Evolutionary conservation across 2,888 invertebrate species (phyloP), one percentile per base, ranked within the genome.

Genomic region (Drosophila borborema): DNA sequence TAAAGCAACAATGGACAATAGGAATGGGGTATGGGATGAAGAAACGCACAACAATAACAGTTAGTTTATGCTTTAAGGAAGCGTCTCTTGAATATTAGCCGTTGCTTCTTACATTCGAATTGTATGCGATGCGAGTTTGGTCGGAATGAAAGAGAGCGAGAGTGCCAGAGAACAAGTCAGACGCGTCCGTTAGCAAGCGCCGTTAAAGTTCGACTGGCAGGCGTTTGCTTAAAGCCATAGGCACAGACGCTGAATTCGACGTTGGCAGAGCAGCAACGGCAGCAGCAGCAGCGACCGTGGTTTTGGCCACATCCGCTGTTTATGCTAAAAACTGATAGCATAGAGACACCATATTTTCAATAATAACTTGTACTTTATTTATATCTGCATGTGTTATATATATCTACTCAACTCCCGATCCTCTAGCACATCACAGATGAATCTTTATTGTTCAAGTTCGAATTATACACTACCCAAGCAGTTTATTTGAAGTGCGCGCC

Each of bases 171-270:
- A 77, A 73, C 70, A 46, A 70, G 72, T 74, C 38, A 79, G 77
- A 85, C 86, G 81, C 86, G 90, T 82, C 86, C 82, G 86, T 67
- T 73, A 59, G 78, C 81, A 51, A 85, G 72, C 88, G 74, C 73
- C 82, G 84, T 87, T 82, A 67, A 74, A 80, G 72, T 87, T 80
- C 72, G 77, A 84, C 84, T 84, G 80, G 62, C 75, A 63, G 54
- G 54, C 59, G n/a, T 54, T 34, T 63, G 77, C 67, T 77, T 71
- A 68, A 78, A 81, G 74, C 74, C 74, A 71, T 49, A 67, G 56
- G 46, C 65, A 64, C 59, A 48, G 71, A 68, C 67, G 68, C 48
- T 67, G 75, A 64, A 58, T 61, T 43, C 45, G 70, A 62, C 74
- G 67, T 65, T 55, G 46, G 62, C 78, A 66, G 70, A 80, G 69